Conservation (phyloP, 2,113 vertebrate genomes). For the Thunnus maccoyii region DNA sequence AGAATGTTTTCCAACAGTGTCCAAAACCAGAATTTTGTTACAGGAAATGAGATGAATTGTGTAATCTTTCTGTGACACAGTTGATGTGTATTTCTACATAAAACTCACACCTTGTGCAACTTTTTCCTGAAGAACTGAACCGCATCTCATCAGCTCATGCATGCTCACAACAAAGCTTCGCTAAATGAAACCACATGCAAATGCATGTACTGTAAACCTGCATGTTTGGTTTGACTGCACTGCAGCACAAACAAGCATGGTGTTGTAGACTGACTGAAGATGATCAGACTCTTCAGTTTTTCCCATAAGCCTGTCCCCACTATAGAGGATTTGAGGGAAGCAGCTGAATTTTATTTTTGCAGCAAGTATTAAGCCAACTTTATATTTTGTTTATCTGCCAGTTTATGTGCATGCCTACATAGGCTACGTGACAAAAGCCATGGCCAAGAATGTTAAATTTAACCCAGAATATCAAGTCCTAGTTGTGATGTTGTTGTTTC, state of each 20-base stretch:
- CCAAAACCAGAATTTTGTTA: no score
- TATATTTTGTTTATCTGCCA: constrained; percentile 35
- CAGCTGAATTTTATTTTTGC: constrained; percentile 27
- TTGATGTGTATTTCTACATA: background rate
- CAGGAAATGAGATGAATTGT: background rate
- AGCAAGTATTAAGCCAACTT: background rate
- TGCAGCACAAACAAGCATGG: background rate
- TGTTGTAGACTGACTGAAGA: constrained; percentile 26
- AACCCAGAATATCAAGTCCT: constrained; percentile 21
- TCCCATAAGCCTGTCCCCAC: background rate
- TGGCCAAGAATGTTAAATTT: constrained; percentile 46
- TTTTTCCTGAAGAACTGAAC: background rate
- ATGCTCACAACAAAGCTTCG: background rate
- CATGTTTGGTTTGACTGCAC: background rate
- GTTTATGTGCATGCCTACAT: constrained; percentile 29
- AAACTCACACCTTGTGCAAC: background rate
- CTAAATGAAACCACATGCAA: background rate
- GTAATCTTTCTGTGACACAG: background rate
- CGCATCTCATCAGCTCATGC: background rate
- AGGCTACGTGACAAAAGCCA: constrained; percentile 32
- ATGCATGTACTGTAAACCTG: background rate
- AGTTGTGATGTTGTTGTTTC: background rate
- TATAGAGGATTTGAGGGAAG: constrained; percentile 24
- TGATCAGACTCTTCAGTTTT: constrained; percentile 8
- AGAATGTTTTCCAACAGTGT: no score